These are phyloP conservation scores for Chrysopilus asiliformis DNA, from an alignment of 2,888 invertebrate species.

Conservation along the genomic window DNA sequence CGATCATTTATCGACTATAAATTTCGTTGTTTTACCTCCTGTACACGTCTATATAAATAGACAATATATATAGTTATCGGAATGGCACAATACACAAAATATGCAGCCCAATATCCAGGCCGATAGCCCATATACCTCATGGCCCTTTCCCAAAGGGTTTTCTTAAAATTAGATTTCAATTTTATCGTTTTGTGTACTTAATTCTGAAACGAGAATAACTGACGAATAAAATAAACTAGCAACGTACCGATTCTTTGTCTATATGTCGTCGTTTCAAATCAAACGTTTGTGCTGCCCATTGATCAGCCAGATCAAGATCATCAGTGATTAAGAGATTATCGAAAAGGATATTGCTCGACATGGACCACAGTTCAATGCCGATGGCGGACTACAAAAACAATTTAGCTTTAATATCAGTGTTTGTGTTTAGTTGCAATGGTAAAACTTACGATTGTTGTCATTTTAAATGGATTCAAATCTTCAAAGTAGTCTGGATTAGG, in stretches of 20 bases:
- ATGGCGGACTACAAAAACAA: slow-evolving; percentile 58
- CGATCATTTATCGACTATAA: too few species aligned
- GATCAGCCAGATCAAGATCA: slow-evolving; percentile 55
- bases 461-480: slow-evolving; percentile 77
- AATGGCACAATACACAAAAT: slow-evolving; percentile 60
- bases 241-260: slow-evolving; percentile 65
- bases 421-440: background rate
- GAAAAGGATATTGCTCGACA: slow-evolving; percentile 87
- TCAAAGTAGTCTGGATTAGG: slow-evolving; percentile 88
- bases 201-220: too few species aligned
- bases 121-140: slow-evolving; percentile 62
- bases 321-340: slow-evolving; percentile 92
- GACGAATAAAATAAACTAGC: slow-evolving; percentile 2
- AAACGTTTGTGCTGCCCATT: slow-evolving; percentile 75
- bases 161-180: slow-evolving; percentile 31
- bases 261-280: slow-evolving; percentile 69
- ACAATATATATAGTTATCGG: slow-evolving; percentile 56
- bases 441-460: slow-evolving; percentile 74
- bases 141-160: slow-evolving; percentile 59
- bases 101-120: slow-evolving; percentile 69
- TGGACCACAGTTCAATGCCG: slow-evolving; percentile 97
- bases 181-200: slow-evolving; percentile 9
- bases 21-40: too few species aligned
- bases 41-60: slow-evolving; percentile 47
- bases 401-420: background rate